A percentile compares a stretch with the other conserved stretches of the same genome.
phyloP scores from a whole-genome alignment of 1,140 invertebrate species.

The Metaphire vulgaris region DNA sequence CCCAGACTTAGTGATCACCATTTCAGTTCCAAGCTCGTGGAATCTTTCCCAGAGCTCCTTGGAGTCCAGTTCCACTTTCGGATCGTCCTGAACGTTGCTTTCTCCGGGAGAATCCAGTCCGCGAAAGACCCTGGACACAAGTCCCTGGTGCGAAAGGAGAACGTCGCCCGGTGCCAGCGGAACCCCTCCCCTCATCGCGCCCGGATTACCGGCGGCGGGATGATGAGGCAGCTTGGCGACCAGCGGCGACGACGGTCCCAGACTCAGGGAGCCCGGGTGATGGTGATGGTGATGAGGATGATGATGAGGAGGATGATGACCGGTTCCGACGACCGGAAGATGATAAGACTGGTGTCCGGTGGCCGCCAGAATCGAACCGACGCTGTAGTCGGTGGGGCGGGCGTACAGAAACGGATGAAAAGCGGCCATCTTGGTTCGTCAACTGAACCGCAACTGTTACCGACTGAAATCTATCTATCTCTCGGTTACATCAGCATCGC shows the following conservation, averaged over 20 bases:
- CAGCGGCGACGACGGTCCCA: slow-evolving; percentile 2
- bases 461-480: too few species aligned
- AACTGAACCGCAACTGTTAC: too few species aligned
- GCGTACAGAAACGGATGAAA: not conserved
- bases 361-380: slow-evolving; percentile 19
- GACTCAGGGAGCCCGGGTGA: slow-evolving; percentile 8
- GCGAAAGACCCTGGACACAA: not conserved
- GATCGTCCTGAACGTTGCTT: slow-evolving; percentile 57
- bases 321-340: too few species aligned
- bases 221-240: slow-evolving; percentile 5
- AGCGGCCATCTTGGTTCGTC: slow-evolving; percentile 10
- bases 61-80: slow-evolving; percentile 91
- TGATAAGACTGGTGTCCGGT: slow-evolving; percentile 6
- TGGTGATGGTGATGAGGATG: too few species aligned
- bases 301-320: too few species aligned
- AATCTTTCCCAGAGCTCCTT: slow-evolving; percentile 99
- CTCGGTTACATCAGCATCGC: too few species aligned
- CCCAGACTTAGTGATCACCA: slow-evolving; percentile 99
- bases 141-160: slow-evolving; percentile 19
- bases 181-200: slow-evolving; percentile 23
- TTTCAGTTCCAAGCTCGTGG: slow-evolving; percentile 93
- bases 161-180: slow-evolving; percentile 3
- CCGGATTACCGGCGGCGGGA: slow-evolving; percentile 4
- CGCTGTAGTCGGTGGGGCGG: slow-evolving; percentile 20
- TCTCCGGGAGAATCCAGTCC: not conserved